phyloP scores from a whole-genome alignment of 1,140 invertebrate species.

The Hypothenemus hampei region DNA sequence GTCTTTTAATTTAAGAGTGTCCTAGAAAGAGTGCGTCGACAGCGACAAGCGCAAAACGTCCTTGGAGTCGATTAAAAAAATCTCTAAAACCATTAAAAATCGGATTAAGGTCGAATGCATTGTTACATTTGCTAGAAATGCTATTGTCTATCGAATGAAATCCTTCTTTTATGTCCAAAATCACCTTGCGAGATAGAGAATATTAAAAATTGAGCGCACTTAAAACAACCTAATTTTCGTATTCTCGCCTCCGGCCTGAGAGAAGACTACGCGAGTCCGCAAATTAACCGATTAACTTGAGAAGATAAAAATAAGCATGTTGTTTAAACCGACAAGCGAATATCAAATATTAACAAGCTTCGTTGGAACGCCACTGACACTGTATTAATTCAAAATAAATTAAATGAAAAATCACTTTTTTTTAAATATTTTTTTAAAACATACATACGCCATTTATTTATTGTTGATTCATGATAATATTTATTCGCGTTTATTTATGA shows the following conservation, averaged over 20 bases:
- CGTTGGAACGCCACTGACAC: slow-evolving; percentile 4
- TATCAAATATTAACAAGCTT: slow-evolving; percentile 8
- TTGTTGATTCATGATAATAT: neutral
- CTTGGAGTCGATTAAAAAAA: slow-evolving; percentile 21
- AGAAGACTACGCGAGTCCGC: neutral
- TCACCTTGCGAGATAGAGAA: too few relatives aligned
- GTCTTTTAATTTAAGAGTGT: slow-evolving; percentile 24
- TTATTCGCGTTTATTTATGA: neutral
- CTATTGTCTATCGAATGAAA: slow-evolving; percentile 5
- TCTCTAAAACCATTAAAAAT: slow-evolving; percentile 24
- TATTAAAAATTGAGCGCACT: too few relatives aligned
- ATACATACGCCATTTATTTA: slow-evolving; percentile 5
- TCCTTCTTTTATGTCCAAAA: too few relatives aligned
- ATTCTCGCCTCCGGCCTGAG: neutral
- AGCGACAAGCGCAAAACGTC: slow-evolving; percentile 17
- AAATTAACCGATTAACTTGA: slow-evolving; percentile 13
- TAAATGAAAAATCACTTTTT: slow-evolving; percentile 3
- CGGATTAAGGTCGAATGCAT: slow-evolving; percentile 20
- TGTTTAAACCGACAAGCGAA: slow-evolving; percentile 9
- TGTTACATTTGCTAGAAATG: slow-evolving; percentile 4
- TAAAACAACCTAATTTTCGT: slow-evolving; percentile 1
- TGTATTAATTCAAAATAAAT: too few relatives aligned
- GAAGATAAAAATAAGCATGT: slow-evolving; percentile 13
- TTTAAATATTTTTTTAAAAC: neutral
- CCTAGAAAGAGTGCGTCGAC: slow-evolving; percentile 25